phyloP scores from a whole-genome alignment of 2,113 vertebrate species.

The Turnix velox region DNA sequence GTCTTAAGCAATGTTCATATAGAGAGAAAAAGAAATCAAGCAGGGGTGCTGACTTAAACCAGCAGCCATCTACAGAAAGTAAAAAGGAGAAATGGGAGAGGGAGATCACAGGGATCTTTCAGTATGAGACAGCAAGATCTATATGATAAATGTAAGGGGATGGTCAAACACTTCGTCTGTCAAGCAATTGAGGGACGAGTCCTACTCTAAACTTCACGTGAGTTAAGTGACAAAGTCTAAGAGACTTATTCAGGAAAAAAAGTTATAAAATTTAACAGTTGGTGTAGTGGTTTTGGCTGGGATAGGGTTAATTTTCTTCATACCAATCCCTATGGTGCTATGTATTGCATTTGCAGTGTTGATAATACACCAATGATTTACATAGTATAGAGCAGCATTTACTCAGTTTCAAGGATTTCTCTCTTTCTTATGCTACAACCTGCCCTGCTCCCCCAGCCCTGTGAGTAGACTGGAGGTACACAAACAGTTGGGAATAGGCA shows the following conservation, averaged over 20 bases:
- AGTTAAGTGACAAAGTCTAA: background rate
- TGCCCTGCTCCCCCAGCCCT: background rate
- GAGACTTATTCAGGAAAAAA: background rate
- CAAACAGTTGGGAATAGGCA: background rate
- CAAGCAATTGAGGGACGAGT: background rate
- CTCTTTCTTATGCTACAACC: background rate
- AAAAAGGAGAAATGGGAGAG: background rate
- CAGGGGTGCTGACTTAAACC: background rate
- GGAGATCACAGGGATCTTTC: background rate
- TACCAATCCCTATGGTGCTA: accelerated
- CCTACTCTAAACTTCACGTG: background rate
- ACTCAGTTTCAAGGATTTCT: background rate
- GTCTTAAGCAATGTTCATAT: background rate
- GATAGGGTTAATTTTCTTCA: background rate
- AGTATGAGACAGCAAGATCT: background rate
- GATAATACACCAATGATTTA: background rate
- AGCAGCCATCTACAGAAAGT: background rate
- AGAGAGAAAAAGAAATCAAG: background rate
- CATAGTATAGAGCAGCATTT: background rate
- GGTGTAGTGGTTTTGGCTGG: background rate
- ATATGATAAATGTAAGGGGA: background rate
- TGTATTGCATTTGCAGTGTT: background rate
- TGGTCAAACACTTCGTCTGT: background rate
- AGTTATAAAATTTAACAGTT: background rate
- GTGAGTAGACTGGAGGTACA: background rate